These are phyloP conservation scores for Aplodontia rufa DNA, from an alignment of 2,113 vertebrate genomes.

Conservation along the genomic window DNA sequence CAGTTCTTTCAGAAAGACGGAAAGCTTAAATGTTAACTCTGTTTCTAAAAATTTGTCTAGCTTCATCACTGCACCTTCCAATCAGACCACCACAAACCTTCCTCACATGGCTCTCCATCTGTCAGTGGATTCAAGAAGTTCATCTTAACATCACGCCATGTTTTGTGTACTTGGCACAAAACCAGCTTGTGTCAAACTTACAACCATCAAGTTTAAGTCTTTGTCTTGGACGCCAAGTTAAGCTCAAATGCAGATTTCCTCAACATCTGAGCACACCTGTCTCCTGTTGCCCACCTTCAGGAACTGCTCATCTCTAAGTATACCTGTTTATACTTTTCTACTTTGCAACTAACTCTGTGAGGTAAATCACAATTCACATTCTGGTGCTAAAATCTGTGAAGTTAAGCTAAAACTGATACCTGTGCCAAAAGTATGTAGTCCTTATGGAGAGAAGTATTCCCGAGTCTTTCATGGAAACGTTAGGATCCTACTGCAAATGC, in stretches of 20 bases:
- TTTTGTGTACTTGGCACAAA: neutral
- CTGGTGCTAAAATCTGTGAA: too few relatives aligned
- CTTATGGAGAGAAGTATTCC: neutral
- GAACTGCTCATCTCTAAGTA: neutral
- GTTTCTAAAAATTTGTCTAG: neutral
- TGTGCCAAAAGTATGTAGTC: neutral
- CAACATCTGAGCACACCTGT: neutral
- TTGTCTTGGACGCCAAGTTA: neutral
- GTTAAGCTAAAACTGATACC: neutral
- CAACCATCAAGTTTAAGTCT: neutral
- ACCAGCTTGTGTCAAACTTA: neutral
- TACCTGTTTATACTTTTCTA: neutral
- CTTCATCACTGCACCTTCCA: too few relatives aligned
- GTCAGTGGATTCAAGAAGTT: neutral
- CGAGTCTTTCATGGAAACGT: neutral
- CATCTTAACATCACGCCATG: neutral
- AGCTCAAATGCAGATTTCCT: neutral
- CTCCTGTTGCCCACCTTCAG: neutral
- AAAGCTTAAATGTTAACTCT: neutral
- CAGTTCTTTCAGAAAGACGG: neutral
- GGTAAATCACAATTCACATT: neutral
- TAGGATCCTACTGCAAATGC: neutral
- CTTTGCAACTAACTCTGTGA: neutral
- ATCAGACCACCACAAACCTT: neutral
- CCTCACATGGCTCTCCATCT: neutral